Conservation (phyloP, 2,113 vertebrate species). For the Nyctereutes procyonoides region DNA sequence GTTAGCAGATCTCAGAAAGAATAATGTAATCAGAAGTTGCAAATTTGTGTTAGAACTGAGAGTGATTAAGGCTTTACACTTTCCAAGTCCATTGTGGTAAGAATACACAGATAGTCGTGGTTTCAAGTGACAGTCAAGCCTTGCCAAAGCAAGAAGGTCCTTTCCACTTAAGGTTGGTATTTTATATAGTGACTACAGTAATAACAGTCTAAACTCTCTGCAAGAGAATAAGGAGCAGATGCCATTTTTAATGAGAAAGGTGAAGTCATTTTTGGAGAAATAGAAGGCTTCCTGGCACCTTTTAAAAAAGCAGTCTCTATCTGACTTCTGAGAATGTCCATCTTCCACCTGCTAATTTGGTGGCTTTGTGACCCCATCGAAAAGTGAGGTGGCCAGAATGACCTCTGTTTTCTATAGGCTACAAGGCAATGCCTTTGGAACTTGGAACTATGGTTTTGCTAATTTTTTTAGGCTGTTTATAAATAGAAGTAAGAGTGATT, state of each 20-base stretch:
- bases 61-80: not conserved
- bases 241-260: not conserved
- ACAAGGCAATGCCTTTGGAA: conserved; percentile 6
- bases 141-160: not conserved
- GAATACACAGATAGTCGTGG: not conserved
- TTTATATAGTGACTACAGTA: not conserved
- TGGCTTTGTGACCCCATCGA: conserved; percentile 1
- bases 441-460: not conserved
- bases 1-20: not conserved
- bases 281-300: not conserved
- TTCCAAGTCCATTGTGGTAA: not conserved
- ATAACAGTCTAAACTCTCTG: not conserved
- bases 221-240: not conserved
- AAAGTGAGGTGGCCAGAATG: not conserved
- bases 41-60: not conserved
- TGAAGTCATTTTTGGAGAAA: not conserved
- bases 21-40: not conserved
- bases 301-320: not conserved
- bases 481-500: conserved; percentile 43
- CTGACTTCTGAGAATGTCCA: not conserved
- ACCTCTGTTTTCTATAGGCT: conserved; percentile 11
- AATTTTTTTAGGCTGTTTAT: conserved; percentile 41
- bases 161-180: conserved; percentile 20
- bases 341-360: not conserved
- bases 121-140: conserved; percentile 3